Evolutionary conservation across 2,888 invertebrate species (phyloP).

Genomic region (Euclidia mi): DNA sequence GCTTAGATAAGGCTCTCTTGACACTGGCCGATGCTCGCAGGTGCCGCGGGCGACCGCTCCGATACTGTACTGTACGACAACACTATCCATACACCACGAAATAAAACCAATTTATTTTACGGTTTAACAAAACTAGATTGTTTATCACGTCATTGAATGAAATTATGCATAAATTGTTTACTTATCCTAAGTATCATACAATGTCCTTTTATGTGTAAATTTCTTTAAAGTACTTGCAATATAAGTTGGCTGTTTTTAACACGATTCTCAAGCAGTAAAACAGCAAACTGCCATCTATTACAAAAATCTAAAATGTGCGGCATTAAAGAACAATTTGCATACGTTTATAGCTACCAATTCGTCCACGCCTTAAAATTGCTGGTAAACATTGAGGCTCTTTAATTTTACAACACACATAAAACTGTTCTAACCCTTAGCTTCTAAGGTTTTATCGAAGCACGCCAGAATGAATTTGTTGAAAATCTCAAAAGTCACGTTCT

Average conservation of each 20-base stretch:
- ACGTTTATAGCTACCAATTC: conserved; percentile 29
- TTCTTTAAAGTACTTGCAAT: no score
- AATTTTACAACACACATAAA: conserved; percentile 58
- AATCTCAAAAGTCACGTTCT: conserved; percentile 77
- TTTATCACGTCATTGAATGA: no score
- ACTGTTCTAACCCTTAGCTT: conserved; percentile 61
- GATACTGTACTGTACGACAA: no score
- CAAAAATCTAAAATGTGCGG: conserved; percentile 16
- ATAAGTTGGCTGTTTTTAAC: no score
- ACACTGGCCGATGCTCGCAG: conserved; percentile 30
- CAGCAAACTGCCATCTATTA: neutral
- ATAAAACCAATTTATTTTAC: no score
- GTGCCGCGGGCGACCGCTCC: no score
- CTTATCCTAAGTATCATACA: no score
- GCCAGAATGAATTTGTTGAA: conserved; percentile 69
- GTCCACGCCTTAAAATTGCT: conserved; percentile 27
- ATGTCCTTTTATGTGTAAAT: no score
- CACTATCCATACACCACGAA: no score
- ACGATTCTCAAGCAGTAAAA: neutral
- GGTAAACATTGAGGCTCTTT: conserved; percentile 44
- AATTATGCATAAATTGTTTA: no score
- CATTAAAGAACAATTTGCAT: conserved; percentile 44
- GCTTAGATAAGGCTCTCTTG: conserved; percentile 58
- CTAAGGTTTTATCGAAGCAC: conserved; percentile 60
- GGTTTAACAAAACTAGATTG: no score